A percentile compares a stretch with the other conserved stretches of the same genome.
These are phyloP conservation scores for Idaea biselata DNA, from an alignment of 2,888 invertebrate species.

Conservation along the genomic window DNA sequence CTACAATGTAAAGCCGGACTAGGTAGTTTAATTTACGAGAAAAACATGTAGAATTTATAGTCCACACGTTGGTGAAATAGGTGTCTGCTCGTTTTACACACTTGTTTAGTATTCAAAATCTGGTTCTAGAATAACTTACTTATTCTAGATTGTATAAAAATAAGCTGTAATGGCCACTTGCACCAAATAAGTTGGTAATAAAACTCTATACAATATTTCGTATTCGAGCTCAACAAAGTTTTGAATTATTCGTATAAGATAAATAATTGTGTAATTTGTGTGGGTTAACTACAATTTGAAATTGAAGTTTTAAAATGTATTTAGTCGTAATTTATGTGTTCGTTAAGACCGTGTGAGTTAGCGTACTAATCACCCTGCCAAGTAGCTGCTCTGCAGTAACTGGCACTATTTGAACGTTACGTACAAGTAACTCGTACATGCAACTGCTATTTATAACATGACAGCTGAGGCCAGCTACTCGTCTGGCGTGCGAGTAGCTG, in stretches of 20 bases:
- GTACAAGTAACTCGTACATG: too few species aligned
- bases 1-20: not conserved
- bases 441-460: too few species aligned
- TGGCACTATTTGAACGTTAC: too few species aligned
- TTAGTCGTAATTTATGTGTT: too few species aligned
- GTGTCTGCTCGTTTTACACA: not conserved
- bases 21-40: not conserved
- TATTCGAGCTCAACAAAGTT: not conserved
- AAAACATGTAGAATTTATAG: constrained; percentile 9
- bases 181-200: not conserved
- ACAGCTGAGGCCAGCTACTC: too few species aligned
- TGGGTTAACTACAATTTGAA: too few species aligned
- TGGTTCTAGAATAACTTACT: not conserved
- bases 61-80: constrained; percentile 4
- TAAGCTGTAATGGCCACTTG: not conserved
- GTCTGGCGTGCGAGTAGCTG: too few species aligned
- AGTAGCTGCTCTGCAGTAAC: too few species aligned
- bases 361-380: too few species aligned
- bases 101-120: not conserved
- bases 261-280: not conserved
- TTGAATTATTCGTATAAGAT: not conserved
- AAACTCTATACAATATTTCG: not conserved
- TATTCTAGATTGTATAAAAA: not conserved
- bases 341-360: too few species aligned
- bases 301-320: too few species aligned